Evolutionary conservation across 1,140 invertebrate genomes (phyloP).

Genomic region (Caenorhabditis tropicalis): DNA sequence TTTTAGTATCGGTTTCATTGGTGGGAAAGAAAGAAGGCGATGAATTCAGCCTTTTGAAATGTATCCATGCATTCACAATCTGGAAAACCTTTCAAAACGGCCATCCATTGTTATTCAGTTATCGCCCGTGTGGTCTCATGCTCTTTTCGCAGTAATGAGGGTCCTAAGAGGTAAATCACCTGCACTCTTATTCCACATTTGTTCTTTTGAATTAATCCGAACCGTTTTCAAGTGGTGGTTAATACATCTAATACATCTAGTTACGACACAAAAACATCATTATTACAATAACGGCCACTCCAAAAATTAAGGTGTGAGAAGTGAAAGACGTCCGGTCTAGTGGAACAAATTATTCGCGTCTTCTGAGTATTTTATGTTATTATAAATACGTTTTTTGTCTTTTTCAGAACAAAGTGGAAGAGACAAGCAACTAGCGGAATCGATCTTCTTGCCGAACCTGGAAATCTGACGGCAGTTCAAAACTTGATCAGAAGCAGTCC

Average conservation of each 20-base stretch:
- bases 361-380: constrained; percentile 1
- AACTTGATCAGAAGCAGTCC: constrained; percentile 82
- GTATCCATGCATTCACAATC: constrained; percentile 25
- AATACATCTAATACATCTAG: constrained; percentile 38
- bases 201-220: constrained; percentile 11
- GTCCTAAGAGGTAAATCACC: constrained; percentile 10
- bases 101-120: constrained; percentile 8
- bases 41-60: constrained; percentile 8
- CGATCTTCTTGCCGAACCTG: constrained; percentile 91
- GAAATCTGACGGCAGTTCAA: constrained; percentile 94
- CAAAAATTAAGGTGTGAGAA: constrained; percentile 45
- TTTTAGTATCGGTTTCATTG: constrained; percentile 7
- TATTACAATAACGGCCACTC: constrained; percentile 9
- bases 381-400: constrained; percentile 59
- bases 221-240: constrained; percentile 26
- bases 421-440: constrained; percentile 94
- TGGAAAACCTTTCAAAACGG: constrained; percentile 32
- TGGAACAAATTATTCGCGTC: constrained; percentile 4
- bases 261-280: constrained; percentile 42
- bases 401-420: constrained; percentile 97
- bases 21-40: neutral
- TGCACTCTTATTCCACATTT: neutral
- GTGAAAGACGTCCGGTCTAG: constrained; percentile 12
- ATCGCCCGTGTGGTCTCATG: constrained; percentile 2
- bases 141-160: neutral